Percentiles rank a stretch among this genome's conserved stretches.
phyloP scores from a whole-genome alignment of 1,140 invertebrate species.

The Lerema accius region DNA sequence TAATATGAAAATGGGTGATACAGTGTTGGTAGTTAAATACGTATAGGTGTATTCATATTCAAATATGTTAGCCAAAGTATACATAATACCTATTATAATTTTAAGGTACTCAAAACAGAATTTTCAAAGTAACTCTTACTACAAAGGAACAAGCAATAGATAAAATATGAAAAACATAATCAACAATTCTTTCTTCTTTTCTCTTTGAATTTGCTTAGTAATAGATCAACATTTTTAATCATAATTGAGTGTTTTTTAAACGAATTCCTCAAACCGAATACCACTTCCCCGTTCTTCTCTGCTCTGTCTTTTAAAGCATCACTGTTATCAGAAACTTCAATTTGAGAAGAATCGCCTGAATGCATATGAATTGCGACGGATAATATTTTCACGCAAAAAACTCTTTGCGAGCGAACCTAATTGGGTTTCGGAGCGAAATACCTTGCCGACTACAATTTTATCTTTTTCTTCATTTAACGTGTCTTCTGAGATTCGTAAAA shows the following conservation, averaged over 20 bases:
- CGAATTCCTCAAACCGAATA: not conserved
- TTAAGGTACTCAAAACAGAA: too few species aligned
- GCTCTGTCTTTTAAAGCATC: not conserved
- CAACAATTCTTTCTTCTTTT: too few species aligned
- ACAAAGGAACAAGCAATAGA: too few species aligned
- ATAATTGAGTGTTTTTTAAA: not conserved
- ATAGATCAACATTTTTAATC: not conserved
- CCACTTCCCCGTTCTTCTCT: not conserved
- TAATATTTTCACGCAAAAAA: slow-evolving; percentile 31
- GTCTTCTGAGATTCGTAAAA: not conserved
- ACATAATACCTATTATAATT: too few species aligned
- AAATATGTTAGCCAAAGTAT: too few species aligned
- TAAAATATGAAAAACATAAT: too few species aligned
- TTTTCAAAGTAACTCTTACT: too few species aligned
- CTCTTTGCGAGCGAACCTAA: slow-evolving; percentile 18
- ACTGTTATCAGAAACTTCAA: slow-evolving; percentile 30
- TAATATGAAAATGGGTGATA: too few species aligned
- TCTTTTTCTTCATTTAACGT: slow-evolving; percentile 1
- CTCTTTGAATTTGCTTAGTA: too few species aligned
- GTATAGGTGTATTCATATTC: too few species aligned
- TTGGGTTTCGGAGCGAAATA: slow-evolving; percentile 17
- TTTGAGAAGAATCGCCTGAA: slow-evolving; percentile 19
- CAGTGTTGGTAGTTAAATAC: too few species aligned
- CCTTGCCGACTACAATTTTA: slow-evolving; percentile 15
- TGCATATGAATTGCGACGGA: slow-evolving; percentile 33